Percentiles rank a stretch among this genome's conserved stretches.
Conservation (phyloP, 2,797 vertebrate genomes). For the Euphonia xanthogaster region DNA sequence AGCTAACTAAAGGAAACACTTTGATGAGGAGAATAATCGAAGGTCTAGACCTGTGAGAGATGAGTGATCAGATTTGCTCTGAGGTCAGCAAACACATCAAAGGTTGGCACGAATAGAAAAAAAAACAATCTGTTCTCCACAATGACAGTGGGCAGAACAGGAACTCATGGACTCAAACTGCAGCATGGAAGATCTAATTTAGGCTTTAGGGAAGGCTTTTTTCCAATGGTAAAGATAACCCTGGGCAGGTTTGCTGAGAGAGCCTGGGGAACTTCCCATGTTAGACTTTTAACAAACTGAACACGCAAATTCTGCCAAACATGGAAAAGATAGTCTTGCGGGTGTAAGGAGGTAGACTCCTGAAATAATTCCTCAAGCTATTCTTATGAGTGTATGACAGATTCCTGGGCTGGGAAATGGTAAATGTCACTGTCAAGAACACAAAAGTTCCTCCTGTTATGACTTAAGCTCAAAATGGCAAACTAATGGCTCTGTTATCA, state of each 20-base stretch:
- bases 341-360: not conserved
- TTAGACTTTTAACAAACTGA: not conserved
- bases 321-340: rapidly evolving
- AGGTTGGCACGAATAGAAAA: not conserved
- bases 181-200: not conserved
- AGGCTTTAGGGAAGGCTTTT: not conserved
- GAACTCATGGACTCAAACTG: not conserved
- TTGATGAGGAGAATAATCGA: not conserved
- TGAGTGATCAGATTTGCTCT: not conserved
- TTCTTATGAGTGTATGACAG: not conserved
- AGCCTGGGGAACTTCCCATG: not conserved
- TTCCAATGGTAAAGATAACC: not conserved
- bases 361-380: not conserved
- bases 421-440: not conserved
- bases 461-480: not conserved
- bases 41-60: not conserved
- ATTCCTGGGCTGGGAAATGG: not conserved
- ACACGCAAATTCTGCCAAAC: not conserved
- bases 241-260: not conserved
- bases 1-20: not conserved
- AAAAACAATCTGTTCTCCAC: not conserved
- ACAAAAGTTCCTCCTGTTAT: not conserved
- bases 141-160: not conserved
- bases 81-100: conserved; percentile 15
- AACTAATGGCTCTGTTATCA: not conserved